Percentiles rank a stretch among this genome's conserved stretches.
Evolutionary conservation across 2,113 vertebrate genomes (phyloP).

Genomic region (Chaenocephalus aceratus): DNA sequence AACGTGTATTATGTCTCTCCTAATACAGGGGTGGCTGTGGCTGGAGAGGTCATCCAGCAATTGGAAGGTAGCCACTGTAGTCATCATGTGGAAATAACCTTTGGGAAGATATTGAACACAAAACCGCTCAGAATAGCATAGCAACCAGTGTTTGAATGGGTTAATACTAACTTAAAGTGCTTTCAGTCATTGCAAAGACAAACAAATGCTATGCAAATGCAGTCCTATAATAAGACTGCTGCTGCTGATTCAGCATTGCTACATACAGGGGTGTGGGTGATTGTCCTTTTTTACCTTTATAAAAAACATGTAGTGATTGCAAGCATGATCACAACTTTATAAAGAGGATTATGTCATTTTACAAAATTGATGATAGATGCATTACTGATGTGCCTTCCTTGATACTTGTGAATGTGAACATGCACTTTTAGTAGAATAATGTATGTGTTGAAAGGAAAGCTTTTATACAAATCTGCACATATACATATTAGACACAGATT

Average conservation of each 20-base stretch:
- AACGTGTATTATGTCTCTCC: neutral
- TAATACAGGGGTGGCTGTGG: neutral
- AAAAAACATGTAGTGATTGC: neutral
- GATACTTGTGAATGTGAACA: neutral
- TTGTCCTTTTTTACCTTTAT: neutral
- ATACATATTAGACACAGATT: neutral
- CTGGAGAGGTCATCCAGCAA: too few species aligned
- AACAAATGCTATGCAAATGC: neutral
- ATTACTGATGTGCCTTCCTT: neutral
- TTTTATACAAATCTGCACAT: neutral
- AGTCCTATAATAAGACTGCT: neutral
- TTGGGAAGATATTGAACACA: too few species aligned
- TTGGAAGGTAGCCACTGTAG: too few species aligned
- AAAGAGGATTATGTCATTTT: neutral
- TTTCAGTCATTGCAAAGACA: too few species aligned
- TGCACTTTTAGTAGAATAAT: neutral
- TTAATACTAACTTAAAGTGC: too few species aligned
- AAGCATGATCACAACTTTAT: neutral
- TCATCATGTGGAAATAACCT: too few species aligned
- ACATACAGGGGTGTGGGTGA: neutral
- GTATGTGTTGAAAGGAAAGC: neutral
- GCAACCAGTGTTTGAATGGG: too few species aligned
- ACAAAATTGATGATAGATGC: neutral
- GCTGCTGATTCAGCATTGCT: neutral
- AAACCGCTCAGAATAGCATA: too few species aligned